Evolutionary conservation across 2,888 invertebrate species (phyloP).

Genomic region (Volucella zonaria): DNA sequence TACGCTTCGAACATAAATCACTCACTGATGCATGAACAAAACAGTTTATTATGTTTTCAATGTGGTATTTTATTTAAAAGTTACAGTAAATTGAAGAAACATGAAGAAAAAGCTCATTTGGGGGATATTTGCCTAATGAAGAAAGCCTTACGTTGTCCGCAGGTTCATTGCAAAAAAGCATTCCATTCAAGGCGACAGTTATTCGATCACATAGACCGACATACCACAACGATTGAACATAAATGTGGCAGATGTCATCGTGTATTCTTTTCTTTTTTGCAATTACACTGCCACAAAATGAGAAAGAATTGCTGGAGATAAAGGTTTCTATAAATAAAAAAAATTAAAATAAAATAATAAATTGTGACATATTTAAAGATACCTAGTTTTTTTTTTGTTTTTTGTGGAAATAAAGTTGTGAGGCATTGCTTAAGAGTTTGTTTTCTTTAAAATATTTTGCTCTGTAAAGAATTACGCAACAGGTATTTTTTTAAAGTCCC

Average conservation of each 20-base stretch:
- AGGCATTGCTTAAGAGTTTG: no score
- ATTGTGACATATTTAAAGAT: background rate
- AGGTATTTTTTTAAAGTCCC: no score
- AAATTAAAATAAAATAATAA: background rate
- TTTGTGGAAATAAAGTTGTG: no score
- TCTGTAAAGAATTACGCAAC: no score
- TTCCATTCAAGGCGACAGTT: conserved; percentile 52
- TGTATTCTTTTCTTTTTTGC: conserved; percentile 11
- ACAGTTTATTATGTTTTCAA: conserved; percentile 36
- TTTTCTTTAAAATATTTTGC: no score
- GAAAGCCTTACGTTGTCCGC: conserved; percentile 58
- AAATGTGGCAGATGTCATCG: conserved; percentile 48
- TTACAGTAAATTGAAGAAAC: conserved; percentile 4
- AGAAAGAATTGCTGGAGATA: conserved; percentile 42
- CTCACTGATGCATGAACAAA: conserved; percentile 26
- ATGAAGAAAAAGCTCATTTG: conserved; percentile 25
- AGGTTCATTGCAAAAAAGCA: conserved; percentile 52
- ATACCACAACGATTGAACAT: conserved; percentile 36
- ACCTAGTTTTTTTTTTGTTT: background rate
- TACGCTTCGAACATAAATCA: conserved; percentile 21
- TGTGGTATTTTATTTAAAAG: conserved; percentile 45
- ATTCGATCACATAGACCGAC: conserved; percentile 52
- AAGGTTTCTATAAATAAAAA: conserved; percentile 1
- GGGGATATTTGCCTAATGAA: conserved; percentile 14
- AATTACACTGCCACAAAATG: conserved; percentile 38